Conservation (phyloP, 2,797 vertebrate genomes). For the Acanthopagrus latus region DNA sequence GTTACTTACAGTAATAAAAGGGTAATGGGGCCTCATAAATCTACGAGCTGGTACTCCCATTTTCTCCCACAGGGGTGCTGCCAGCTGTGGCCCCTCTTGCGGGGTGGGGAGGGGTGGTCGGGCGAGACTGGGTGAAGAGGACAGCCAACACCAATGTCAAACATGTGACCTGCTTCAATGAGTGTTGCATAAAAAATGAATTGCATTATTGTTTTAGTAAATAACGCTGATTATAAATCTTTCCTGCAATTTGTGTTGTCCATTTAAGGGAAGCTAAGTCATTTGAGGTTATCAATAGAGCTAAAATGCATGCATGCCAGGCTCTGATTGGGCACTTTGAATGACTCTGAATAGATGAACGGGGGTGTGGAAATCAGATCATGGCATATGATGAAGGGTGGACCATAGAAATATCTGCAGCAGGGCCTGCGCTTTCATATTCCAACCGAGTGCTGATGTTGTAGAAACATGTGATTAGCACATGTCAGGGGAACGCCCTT, state of each 20-base stretch:
- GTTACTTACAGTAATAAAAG: conserved; percentile 85
- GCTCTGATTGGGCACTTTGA: conserved; percentile 33
- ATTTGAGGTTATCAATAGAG: conserved; percentile 31
- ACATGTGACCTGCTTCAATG: conserved; percentile 33
- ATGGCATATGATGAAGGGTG: conserved; percentile 53
- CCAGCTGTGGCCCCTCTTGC: conserved; percentile 17
- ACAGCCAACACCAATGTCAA: conserved; percentile 50
- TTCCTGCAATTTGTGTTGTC: neutral
- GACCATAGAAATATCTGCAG: conserved; percentile 50
- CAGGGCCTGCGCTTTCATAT: conserved; percentile 51
- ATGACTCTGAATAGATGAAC: conserved; percentile 52
- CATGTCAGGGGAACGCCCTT: conserved; percentile 38
- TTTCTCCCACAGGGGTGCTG: conserved; percentile 49
- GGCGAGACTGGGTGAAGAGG: conserved; percentile 22
- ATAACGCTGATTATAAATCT: conserved; percentile 17
- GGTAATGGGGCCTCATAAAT: conserved; percentile 84
- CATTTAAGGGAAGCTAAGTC: conserved; percentile 18
- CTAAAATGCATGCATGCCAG: neutral
- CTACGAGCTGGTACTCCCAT: conserved; percentile 46
- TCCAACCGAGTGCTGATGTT: conserved; percentile 48
- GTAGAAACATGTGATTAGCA: conserved; percentile 55
- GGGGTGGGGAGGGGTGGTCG: neutral
- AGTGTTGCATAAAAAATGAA: conserved; percentile 18
- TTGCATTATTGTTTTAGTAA: conserved; percentile 32
- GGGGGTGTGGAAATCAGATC: conserved; percentile 50